Evolutionary conservation across 2,888 invertebrate species (phyloP).

Genomic region (Brachynemurus nebulosus): DNA sequence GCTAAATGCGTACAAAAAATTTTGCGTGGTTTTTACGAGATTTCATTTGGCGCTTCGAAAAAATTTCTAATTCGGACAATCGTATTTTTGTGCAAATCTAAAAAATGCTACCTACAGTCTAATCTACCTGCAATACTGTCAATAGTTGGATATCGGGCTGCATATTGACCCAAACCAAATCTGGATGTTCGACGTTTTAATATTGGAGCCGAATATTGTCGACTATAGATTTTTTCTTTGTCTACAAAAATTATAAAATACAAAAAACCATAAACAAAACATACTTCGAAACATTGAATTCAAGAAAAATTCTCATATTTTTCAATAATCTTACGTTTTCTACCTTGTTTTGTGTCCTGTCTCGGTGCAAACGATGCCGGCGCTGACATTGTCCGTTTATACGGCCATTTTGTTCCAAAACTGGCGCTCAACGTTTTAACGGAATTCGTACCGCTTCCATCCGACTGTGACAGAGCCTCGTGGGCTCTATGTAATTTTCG

Average conservation of each 20-base stretch:
- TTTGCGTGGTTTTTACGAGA: too few relatives aligned
- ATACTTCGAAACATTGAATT: background rate
- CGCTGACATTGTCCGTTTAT: conserved; percentile 87
- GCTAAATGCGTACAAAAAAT: too few relatives aligned
- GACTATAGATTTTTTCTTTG: conserved; percentile 74
- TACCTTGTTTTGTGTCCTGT: conserved; percentile 56
- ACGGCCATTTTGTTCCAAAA: conserved; percentile 87
- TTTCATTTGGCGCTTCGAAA: too few relatives aligned
- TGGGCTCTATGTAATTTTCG: conserved; percentile 80
- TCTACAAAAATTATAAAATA: conserved; percentile 34
- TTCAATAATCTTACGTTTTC: conserved; percentile 7
- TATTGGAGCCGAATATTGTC: conserved; percentile 92
- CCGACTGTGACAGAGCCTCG: conserved; percentile 68
- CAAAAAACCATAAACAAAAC: background rate
- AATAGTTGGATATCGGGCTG: conserved; percentile 37
- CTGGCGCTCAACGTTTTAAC: conserved; percentile 74
- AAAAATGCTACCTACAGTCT: too few relatives aligned
- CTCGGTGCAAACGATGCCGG: conserved; percentile 71
- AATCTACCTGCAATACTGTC: conserved; percentile 45
- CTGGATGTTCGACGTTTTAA: conserved; percentile 85
- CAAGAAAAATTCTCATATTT: background rate
- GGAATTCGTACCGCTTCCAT: conserved; percentile 42
- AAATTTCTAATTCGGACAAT: too few relatives aligned
- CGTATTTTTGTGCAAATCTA: too few relatives aligned
- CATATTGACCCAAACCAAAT: conserved; percentile 72